Percentiles rank a stretch among this genome's conserved stretches.
phyloP scores from a whole-genome alignment of 2,113 vertebrate genomes.

The Notechis scutatus region DNA sequence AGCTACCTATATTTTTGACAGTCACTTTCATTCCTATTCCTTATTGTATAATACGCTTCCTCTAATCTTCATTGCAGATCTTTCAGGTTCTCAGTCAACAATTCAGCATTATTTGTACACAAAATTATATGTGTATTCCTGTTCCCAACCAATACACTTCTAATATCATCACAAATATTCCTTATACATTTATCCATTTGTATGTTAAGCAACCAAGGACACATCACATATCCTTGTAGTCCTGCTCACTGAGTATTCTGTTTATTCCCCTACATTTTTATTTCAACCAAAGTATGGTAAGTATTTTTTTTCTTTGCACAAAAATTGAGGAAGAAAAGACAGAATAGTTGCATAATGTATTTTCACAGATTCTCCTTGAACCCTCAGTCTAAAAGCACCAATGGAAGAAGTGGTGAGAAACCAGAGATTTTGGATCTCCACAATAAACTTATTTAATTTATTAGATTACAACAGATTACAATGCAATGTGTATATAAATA shows the following conservation, averaged over 20 bases:
- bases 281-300: not conserved
- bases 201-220: not conserved
- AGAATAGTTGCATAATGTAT: not conserved
- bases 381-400: not conserved
- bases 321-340: not conserved
- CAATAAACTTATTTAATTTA: not conserved
- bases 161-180: not conserved
- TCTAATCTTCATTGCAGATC: not conserved
- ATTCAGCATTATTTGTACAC: not conserved
- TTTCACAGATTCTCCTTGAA: not conserved
- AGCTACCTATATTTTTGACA: not conserved
- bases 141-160: not conserved
- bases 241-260: not conserved
- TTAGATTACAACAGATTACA: not conserved
- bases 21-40: not conserved
- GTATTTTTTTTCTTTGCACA: not conserved
- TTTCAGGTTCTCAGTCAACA: not conserved
- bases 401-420: not conserved
- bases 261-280: not conserved
- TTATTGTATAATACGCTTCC: not conserved
- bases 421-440: not conserved
- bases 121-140: not conserved
- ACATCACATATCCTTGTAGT: not conserved
- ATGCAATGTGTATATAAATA: not conserved
- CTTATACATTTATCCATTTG: not conserved